Conservation (phyloP, 2,888 invertebrate species). For the Aphodius granarius region DNA sequence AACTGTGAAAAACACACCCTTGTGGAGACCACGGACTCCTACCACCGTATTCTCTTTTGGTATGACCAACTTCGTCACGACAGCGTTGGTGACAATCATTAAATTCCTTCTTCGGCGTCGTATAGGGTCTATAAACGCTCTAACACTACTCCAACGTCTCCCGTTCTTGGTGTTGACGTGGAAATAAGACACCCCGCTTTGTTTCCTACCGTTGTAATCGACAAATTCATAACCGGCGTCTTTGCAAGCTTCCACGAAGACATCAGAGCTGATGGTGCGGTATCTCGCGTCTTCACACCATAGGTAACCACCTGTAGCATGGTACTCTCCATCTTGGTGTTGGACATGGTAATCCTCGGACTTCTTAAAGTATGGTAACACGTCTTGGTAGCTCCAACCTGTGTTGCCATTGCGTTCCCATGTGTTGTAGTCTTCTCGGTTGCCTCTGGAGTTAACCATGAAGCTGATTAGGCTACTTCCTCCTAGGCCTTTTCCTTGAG, state of each 20-base stretch:
- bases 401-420: conserved; percentile 70
- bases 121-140: conserved; percentile 61
- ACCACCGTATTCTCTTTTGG: no score
- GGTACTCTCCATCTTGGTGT: conserved; percentile 55
- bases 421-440: conserved; percentile 66
- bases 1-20: no score
- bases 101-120: conserved; percentile 61
- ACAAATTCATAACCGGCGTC: conserved; percentile 52
- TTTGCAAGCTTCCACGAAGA: conserved; percentile 49
- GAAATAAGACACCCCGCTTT: conserved; percentile 52
- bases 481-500: conserved; percentile 62
- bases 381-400: conserved; percentile 65
- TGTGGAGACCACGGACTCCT: no score
- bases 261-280: conserved; percentile 53
- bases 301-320: conserved; percentile 64
- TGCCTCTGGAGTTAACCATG: conserved; percentile 76
- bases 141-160: conserved; percentile 59
- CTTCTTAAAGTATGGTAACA: conserved; percentile 57
- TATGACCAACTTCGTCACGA: conserved; percentile 70
- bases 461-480: conserved; percentile 65
- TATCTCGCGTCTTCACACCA: conserved; percentile 63
- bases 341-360: conserved; percentile 50
- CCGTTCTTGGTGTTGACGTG: conserved; percentile 57
- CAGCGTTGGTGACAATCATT: conserved; percentile 58
- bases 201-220: conserved; percentile 53